Conservation (phyloP, 2,113 vertebrate species). For the Phalacrocorax pelagicus region DNA sequence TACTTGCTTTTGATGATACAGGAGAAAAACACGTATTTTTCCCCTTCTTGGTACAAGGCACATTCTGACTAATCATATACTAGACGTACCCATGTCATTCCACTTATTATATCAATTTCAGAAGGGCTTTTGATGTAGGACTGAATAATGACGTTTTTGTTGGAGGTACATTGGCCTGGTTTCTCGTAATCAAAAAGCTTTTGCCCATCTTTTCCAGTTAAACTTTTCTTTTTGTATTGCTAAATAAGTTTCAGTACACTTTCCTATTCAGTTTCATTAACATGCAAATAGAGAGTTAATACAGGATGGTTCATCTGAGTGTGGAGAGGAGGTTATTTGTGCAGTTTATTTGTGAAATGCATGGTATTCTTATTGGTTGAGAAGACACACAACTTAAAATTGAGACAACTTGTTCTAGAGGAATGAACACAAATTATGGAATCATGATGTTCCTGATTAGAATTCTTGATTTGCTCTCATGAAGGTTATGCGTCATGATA, state of each 20-base stretch:
- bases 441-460: not conserved
- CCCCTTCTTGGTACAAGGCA: not conserved
- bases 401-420: not conserved
- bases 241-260: not conserved
- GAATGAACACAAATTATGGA: not conserved
- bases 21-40: not conserved
- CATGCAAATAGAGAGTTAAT: not conserved
- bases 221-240: conserved; percentile 8
- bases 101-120: not conserved
- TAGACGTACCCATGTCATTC: not conserved
- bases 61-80: not conserved
- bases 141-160: not conserved
- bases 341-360: conserved; percentile 11
- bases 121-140: not conserved
- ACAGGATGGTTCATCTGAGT: not conserved
- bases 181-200: not conserved
- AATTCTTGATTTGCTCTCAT: not conserved
- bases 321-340: not conserved
- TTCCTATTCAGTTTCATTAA: not conserved
- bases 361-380: not conserved
- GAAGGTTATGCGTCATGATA: not conserved
- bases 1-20: not conserved
- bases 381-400: not conserved
- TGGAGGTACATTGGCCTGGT: not conserved
- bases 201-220: not conserved